These are phyloP conservation scores for Meiosimyza decipiens DNA, from an alignment of 2,888 invertebrate genomes.

Conservation along the genomic window DNA sequence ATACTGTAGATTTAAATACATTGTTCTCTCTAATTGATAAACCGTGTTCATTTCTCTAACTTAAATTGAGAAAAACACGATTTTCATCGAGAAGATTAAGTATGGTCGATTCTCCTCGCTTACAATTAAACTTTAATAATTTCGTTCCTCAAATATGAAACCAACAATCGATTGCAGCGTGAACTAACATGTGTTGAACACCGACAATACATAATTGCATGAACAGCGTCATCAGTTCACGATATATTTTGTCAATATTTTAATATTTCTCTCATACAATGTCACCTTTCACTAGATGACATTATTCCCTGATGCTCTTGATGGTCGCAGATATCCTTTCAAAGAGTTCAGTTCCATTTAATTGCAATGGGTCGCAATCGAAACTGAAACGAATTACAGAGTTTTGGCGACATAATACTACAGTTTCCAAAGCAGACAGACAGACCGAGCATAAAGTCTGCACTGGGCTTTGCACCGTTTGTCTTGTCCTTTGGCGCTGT, in stretches of 20 bases:
- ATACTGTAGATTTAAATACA: too few relatives aligned
- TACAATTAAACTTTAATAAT: too few relatives aligned
- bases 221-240: neutral
- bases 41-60: too few relatives aligned
- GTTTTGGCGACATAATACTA: conserved; percentile 1
- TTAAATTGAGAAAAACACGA: too few relatives aligned
- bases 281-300: conserved; percentile 45
- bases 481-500: neutral
- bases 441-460: too few relatives aligned
- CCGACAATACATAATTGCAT: neutral
- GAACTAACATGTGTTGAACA: neutral
- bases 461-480: neutral
- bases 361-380: neutral
- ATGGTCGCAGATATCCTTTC: neutral
- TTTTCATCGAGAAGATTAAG: too few relatives aligned
- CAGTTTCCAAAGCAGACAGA: neutral
- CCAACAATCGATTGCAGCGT: neutral
- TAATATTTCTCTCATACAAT: conserved; percentile 48
- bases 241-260: conserved; percentile 48
- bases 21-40: too few relatives aligned
- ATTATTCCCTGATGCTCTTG: conserved; percentile 42
- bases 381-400: neutral
- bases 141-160: too few relatives aligned
- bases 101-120: too few relatives aligned
- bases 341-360: neutral